These are phyloP conservation scores for Diplosoma virens DNA, from an alignment of 23 tunicate genomes.

Conservation along the genomic window DNA sequence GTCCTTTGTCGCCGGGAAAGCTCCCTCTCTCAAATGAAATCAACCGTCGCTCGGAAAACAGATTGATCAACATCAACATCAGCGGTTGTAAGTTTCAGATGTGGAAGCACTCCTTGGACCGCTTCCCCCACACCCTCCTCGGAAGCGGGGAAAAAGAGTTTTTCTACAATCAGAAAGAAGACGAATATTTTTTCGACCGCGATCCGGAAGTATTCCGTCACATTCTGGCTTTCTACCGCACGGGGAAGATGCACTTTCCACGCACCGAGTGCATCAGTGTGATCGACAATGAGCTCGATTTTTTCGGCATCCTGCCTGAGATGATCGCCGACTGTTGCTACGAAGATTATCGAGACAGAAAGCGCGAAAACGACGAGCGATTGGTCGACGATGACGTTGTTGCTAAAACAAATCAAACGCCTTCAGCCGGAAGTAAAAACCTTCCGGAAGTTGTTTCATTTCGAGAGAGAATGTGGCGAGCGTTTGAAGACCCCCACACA, in stretches of 20 bases:
- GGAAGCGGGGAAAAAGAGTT: conserved; percentile 94
- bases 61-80: conserved; percentile 67
- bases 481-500: conserved; percentile 96
- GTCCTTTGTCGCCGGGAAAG: conserved; percentile 58
- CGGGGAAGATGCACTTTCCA: conserved; percentile 96
- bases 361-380: conserved; percentile 92
- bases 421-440: conserved; percentile 23
- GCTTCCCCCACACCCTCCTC: conserved; percentile 83
- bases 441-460: conserved; percentile 47
- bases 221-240: conserved; percentile 82
- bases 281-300: conserved; percentile 91
- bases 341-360: conserved; percentile 92
- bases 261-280: conserved; percentile 93
- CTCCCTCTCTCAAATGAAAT: conserved; percentile 60
- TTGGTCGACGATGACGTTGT: conserved; percentile 58
- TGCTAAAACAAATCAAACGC: conserved; percentile 10
- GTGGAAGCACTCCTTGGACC: conserved; percentile 88
- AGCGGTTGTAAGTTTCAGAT: conserved; percentile 73
- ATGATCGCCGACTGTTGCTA: conserved; percentile 97
- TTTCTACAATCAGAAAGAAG: conserved; percentile 75
- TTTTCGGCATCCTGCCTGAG: conserved; percentile 92
- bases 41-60: conserved; percentile 48
- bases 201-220: conserved; percentile 97
- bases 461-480: conserved; percentile 88
- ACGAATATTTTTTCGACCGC: conserved; percentile 97